phyloP scores from a whole-genome alignment of 2,888 invertebrate species.

The Melitaea athalia region DNA sequence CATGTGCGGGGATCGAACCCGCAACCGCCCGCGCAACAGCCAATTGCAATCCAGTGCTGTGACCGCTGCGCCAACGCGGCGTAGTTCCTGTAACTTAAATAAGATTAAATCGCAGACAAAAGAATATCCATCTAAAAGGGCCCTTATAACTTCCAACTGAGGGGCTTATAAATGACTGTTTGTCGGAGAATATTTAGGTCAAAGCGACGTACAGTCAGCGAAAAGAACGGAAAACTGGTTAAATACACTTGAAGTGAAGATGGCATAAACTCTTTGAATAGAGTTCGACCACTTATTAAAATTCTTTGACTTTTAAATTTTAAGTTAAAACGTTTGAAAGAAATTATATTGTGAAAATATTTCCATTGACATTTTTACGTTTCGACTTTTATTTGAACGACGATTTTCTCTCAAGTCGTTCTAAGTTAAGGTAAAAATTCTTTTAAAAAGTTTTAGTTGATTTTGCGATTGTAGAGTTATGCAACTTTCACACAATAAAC shows the following conservation, averaged over 20 bases:
- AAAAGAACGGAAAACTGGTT: background rate
- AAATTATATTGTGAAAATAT: background rate
- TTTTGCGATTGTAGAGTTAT: background rate
- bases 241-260: background rate
- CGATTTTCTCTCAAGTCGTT: background rate
- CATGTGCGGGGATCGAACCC: no score
- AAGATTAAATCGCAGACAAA: background rate
- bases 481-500: background rate
- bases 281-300: conserved; percentile 2
- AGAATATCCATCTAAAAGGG: background rate
- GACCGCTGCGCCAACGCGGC: no score
- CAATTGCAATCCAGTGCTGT: no score
- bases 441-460: background rate
- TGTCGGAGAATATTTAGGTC: conserved; percentile 30
- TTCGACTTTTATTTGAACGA: background rate
- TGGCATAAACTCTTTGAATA: background rate
- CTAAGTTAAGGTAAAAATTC: background rate
- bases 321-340: background rate
- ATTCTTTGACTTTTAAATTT: background rate
- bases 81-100: no score
- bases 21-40: no score
- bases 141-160: conserved; percentile 22
- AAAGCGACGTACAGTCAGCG: conserved; percentile 23
- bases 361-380: conserved; percentile 6
- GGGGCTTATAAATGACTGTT: conserved; percentile 32